A percentile compares a stretch with the other conserved stretches of the same genome.
phyloP scores from a whole-genome alignment of 2,888 invertebrate genomes.

The Ganaspis brasiliensis region DNA sequence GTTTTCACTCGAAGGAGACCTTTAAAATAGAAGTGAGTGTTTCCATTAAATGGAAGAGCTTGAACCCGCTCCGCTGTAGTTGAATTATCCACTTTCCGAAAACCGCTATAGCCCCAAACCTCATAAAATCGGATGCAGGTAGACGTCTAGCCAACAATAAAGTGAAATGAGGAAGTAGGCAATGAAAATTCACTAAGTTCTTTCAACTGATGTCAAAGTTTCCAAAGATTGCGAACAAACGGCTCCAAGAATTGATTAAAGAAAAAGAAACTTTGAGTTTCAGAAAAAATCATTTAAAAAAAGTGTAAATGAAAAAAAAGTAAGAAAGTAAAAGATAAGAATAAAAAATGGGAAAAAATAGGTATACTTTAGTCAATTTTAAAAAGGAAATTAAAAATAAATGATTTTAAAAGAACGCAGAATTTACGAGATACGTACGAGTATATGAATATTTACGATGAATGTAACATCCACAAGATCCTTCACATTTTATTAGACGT shows the following conservation, averaged over 20 bases:
- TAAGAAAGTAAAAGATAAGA: no score
- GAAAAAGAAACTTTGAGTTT: neutral
- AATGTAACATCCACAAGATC: neutral
- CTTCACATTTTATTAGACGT: constrained; percentile 30
- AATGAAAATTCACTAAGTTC: constrained; percentile 11
- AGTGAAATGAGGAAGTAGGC: constrained; percentile 4
- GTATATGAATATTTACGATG: constrained; percentile 21
- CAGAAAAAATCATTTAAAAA: neutral
- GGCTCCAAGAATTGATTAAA: neutral
- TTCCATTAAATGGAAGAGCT: constrained; percentile 28
- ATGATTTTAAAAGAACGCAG: neutral
- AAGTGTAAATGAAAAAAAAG: no score
- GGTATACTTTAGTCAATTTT: no score
- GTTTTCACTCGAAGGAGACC: constrained; percentile 9
- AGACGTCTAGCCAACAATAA: constrained; percentile 4
- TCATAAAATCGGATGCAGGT: constrained; percentile 26
- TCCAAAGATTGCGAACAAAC: neutral
- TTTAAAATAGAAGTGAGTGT: constrained; percentile 28
- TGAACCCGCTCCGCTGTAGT: neutral
- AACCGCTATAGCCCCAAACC: constrained; percentile 14
- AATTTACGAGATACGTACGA: neutral
- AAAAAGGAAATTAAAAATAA: neutral
- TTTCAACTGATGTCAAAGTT: neutral
- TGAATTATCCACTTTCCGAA: constrained; percentile 18
- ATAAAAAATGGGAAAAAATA: no score